Percentiles rank a stretch among this genome's conserved stretches.
Evolutionary conservation across 2,797 vertebrate species (phyloP).

Genomic region (Parambassis ranga): DNA sequence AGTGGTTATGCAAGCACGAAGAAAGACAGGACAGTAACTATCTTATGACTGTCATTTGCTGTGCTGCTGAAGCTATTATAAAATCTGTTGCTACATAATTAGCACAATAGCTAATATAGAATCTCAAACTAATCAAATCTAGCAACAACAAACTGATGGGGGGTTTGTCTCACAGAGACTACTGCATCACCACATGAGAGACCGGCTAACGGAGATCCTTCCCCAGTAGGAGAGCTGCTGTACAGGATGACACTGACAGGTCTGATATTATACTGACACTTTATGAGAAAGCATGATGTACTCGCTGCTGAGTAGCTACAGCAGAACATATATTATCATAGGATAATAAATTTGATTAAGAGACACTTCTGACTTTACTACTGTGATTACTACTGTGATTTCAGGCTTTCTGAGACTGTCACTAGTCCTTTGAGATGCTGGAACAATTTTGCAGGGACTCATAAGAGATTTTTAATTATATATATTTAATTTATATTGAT

Average conservation of each 20-base stretch:
- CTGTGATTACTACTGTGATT: no score
- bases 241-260: neutral
- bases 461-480: no score
- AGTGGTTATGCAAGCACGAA: constrained; percentile 11
- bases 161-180: neutral
- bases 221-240: neutral
- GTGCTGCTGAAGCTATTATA: constrained; percentile 13
- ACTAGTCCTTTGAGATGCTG: no score
- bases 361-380: neutral
- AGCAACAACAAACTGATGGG: neutral
- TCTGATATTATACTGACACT: neutral
- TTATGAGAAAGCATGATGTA: neutral
- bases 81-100: constrained; percentile 39
- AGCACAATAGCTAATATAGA: neutral
- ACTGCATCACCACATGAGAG: neutral
- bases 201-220: neutral
- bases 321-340: neutral
- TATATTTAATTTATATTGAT: no score
- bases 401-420: no score
- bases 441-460: no score
- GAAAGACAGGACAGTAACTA: constrained; percentile 2
- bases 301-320: no score
- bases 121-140: no score
- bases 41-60: constrained; percentile 20
- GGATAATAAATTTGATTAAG: neutral